phyloP scores from a whole-genome alignment of 2,797 vertebrate species.

The Bradypus variegatus region DNA sequence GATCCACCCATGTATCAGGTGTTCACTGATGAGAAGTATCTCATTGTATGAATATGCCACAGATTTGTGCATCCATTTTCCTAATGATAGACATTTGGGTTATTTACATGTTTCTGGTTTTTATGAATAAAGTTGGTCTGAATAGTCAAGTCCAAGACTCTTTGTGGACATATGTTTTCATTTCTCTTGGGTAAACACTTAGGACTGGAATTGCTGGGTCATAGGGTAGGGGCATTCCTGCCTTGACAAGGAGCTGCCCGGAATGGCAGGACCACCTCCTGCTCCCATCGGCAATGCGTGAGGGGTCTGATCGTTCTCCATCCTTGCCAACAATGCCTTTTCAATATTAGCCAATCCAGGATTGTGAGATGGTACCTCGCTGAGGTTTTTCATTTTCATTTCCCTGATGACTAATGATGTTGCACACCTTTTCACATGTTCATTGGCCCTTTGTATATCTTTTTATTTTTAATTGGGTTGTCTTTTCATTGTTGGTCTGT shows the following conservation, averaged over 20 bases:
- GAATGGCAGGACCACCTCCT: fast-evolving
- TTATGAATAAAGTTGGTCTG: background rate
- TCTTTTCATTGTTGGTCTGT: background rate
- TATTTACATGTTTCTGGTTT: background rate
- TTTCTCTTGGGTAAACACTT: background rate
- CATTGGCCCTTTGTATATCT: background rate
- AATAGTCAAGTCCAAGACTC: background rate
- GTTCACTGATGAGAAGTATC: background rate
- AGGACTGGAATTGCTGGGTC: background rate
- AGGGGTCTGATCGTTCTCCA: fast-evolving
- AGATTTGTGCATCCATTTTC: background rate
- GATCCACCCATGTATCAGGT: fast-evolving
- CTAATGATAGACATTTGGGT: background rate
- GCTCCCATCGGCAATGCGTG: fast-evolving
- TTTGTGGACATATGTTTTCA: background rate
- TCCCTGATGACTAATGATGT: background rate
- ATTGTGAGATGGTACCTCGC: fast-evolving
- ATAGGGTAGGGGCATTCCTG: background rate
- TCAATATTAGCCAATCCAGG: background rate
- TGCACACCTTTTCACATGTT: background rate
- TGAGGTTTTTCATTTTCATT: background rate
- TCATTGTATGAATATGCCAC: background rate
- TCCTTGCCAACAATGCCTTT: background rate
- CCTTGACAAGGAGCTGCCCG: background rate
- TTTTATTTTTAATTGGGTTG: background rate